These are phyloP conservation scores for Dinomys branickii DNA, from an alignment of 2,113 vertebrate genomes.

Conservation along the genomic window DNA sequence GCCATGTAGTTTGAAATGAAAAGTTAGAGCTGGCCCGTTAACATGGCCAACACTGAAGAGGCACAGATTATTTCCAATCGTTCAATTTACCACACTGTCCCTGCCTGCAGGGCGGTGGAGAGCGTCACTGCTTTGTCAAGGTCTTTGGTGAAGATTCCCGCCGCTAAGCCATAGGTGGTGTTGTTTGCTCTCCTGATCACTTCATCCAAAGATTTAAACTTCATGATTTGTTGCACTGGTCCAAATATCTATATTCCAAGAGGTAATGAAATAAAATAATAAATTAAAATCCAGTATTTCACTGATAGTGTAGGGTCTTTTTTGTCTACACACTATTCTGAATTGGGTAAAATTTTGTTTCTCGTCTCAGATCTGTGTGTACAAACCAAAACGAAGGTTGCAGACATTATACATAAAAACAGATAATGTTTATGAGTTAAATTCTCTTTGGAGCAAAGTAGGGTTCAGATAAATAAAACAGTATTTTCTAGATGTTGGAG, in stretches of 20 bases:
- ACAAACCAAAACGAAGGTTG: not conserved
- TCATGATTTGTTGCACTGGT: slow-evolving; percentile 94
- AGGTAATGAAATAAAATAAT: slow-evolving; percentile 7
- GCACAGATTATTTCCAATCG: not conserved
- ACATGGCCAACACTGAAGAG: not conserved
- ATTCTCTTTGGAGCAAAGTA: slow-evolving; percentile 1
- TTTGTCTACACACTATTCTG: not conserved
- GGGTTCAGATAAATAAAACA: not conserved
- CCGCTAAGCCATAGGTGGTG: slow-evolving; percentile 91
- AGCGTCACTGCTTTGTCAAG: slow-evolving; percentile 91
- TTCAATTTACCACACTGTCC: slow-evolving; percentile 91
- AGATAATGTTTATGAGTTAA: not conserved
- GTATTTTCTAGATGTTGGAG: not conserved
- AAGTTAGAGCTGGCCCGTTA: not conserved
- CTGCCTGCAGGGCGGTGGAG: slow-evolving; percentile 91
- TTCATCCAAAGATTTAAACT: slow-evolving; percentile 90
- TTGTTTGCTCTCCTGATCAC: slow-evolving; percentile 93
- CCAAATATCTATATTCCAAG: slow-evolving; percentile 91
- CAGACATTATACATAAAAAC: not conserved
- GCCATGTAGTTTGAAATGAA: not conserved
- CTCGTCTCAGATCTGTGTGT: not conserved
- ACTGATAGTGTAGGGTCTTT: not conserved
- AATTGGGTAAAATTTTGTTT: not conserved
- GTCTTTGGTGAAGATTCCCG: slow-evolving; percentile 93
- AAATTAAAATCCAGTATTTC: not conserved